Conservation (phyloP, 2,888 invertebrate species). For the Limenitis camilla region DNA sequence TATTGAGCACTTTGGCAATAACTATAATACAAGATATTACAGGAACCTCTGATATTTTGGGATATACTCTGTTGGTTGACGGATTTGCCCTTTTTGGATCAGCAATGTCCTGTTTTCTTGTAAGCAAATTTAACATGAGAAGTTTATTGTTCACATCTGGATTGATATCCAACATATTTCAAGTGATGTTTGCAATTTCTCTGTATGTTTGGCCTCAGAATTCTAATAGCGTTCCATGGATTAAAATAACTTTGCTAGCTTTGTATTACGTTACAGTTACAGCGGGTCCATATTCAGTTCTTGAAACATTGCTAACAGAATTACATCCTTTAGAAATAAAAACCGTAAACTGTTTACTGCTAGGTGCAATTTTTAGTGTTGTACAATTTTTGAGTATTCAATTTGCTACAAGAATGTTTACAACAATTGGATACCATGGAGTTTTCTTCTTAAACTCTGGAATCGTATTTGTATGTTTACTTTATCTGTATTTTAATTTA, state of each 20-base stretch:
- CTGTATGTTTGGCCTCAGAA: conserved; percentile 11
- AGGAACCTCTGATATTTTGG: conserved; percentile 13
- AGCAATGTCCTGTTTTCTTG: conserved; percentile 15
- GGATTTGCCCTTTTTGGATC: conserved; percentile 16
- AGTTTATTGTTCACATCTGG: conserved; percentile 15
- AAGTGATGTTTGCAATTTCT: conserved; percentile 5
- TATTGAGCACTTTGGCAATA: conserved; percentile 15
- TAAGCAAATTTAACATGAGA: conserved; percentile 17
- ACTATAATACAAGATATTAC: conserved; percentile 21
- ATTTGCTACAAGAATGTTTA: conserved; percentile 26
- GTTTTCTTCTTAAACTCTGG: conserved; percentile 30
- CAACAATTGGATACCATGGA: conserved; percentile 30
- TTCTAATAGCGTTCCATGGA: conserved; percentile 7
- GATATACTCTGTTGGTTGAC: conserved; percentile 15
- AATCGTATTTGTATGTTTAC: conserved; percentile 25
- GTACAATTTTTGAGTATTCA: conserved; percentile 29
- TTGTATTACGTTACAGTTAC: conserved; percentile 26
- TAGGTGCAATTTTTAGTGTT: conserved; percentile 23
- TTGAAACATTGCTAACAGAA: conserved; percentile 31
- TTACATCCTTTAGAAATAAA: conserved; percentile 34
- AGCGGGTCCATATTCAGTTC: conserved; percentile 30
- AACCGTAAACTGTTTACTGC: conserved; percentile 21
- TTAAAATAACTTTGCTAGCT: conserved; percentile 15
- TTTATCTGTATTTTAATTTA: conserved; percentile 29
- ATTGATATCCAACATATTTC: conserved; percentile 11